Conservation (phyloP, 2,797 vertebrate genomes). For the Rhinichthys osculus region DNA sequence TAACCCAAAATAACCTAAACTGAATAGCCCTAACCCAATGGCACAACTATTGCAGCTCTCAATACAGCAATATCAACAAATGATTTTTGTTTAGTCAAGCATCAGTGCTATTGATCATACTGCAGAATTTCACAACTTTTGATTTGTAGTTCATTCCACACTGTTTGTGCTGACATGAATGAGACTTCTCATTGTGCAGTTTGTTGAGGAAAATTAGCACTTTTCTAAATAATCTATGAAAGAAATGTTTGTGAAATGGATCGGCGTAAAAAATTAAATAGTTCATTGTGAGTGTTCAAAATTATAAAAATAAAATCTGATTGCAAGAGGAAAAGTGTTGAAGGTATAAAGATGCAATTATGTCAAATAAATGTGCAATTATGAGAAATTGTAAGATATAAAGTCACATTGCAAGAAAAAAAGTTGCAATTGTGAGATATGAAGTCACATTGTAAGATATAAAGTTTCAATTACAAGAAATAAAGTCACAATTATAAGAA, state of each 20-base stretch:
- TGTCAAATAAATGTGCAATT: not conserved
- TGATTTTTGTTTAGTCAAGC: not conserved
- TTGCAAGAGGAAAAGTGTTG: not conserved
- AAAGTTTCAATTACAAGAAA: not conserved
- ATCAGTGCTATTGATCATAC: not conserved
- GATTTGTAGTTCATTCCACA: not conserved
- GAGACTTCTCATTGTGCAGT: not conserved
- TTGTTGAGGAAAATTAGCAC: not conserved
- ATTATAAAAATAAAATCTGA: not conserved
- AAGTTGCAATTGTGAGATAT: not conserved
- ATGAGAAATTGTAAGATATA: not conserved
- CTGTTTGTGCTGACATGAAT: not conserved
- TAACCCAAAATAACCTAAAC: too few relatives aligned
- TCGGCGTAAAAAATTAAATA: not conserved
- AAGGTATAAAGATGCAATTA: not conserved
- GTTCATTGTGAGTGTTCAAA: not conserved
- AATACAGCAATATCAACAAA: not conserved
- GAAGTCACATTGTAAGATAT: not conserved
- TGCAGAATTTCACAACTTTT: not conserved
- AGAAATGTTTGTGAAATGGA: not conserved
- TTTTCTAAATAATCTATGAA: not conserved
- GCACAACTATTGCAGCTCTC: not conserved
- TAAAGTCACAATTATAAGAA: not conserved
- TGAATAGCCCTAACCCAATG: not conserved
- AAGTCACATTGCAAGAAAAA: not conserved